These are phyloP conservation scores for Galerucella pusilla DNA, from an alignment of 2,888 invertebrate genomes.

Conservation along the genomic window DNA sequence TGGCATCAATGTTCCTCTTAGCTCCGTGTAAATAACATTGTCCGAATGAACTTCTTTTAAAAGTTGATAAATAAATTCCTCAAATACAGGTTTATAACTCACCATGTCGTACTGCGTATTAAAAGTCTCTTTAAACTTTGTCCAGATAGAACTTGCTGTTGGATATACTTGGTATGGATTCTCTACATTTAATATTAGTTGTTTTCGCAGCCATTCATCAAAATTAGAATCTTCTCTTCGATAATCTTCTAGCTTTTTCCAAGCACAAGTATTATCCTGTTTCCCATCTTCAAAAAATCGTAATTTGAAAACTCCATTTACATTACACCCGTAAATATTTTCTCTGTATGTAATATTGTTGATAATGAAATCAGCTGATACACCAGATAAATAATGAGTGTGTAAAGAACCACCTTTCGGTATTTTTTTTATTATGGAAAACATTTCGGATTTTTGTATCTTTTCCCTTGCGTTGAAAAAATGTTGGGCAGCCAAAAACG, in stretches of 20 bases:
- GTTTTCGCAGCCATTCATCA: slow-evolving; percentile 51
- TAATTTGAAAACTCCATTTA: slow-evolving; percentile 57
- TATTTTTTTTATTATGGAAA: slow-evolving; percentile 73
- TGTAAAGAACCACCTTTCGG: slow-evolving; percentile 83
- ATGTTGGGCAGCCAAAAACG: slow-evolving; percentile 74
- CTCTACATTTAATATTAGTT: slow-evolving; percentile 54
- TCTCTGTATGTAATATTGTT: slow-evolving; percentile 72
- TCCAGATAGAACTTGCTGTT: slow-evolving; percentile 66
- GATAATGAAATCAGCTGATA: slow-evolving; percentile 72
- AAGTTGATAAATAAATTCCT: slow-evolving; percentile 68
- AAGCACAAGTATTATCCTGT: slow-evolving; percentile 59
- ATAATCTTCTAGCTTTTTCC: slow-evolving; percentile 67
- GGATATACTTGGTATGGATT: slow-evolving; percentile 57
- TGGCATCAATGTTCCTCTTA: slow-evolving; percentile 67
- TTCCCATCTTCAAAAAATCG: slow-evolving; percentile 56
- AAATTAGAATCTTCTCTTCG: slow-evolving; percentile 56
- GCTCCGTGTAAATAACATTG: slow-evolving; percentile 73
- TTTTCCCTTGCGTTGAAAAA: slow-evolving; percentile 72
- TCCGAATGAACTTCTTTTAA: slow-evolving; percentile 72
- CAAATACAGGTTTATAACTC: slow-evolving; percentile 69
- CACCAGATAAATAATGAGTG: slow-evolving; percentile 74
- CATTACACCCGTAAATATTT: slow-evolving; percentile 68
- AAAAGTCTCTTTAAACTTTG: slow-evolving; percentile 68
- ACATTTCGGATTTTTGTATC: slow-evolving; percentile 74
- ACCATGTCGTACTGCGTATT: slow-evolving; percentile 66